Percentiles rank a stretch among this genome's conserved stretches.
phyloP scores from a whole-genome alignment of 2,797 vertebrate species.

The Lophius americanus region DNA sequence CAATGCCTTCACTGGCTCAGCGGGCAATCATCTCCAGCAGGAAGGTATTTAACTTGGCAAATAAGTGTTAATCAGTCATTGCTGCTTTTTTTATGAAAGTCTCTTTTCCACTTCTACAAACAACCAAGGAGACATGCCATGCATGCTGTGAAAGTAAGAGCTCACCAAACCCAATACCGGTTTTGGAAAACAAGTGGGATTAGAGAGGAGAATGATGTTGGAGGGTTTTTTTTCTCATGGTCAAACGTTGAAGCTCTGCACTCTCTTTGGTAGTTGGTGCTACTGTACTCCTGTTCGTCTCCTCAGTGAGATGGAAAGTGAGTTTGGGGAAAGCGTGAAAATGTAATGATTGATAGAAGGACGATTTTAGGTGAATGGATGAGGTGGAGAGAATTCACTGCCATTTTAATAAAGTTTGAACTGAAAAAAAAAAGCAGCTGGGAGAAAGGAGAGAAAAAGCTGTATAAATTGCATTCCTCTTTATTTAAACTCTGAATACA shows the following conservation, averaged over 20 bases:
- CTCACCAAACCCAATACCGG: slow-evolving; percentile 12
- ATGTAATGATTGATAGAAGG: slow-evolving; percentile 42
- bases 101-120: slow-evolving; percentile 11
- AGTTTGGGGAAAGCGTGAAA: not conserved
- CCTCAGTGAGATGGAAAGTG: slow-evolving; percentile 18
- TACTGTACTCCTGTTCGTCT: not conserved
- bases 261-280: slow-evolving; percentile 3
- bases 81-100: slow-evolving; percentile 5
- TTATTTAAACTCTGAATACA: not conserved
- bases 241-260: not conserved
- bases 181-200: slow-evolving; percentile 30
- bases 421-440: not conserved
- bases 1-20: slow-evolving; percentile 9
- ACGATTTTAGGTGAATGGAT: slow-evolving; percentile 17
- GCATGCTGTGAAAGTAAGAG: slow-evolving; percentile 39
- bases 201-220: slow-evolving; percentile 13
- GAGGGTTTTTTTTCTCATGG: slow-evolving; percentile 24
- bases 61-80: slow-evolving; percentile 18
- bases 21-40: slow-evolving; percentile 6
- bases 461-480: not conserved
- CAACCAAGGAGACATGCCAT: not conserved
- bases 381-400: slow-evolving; percentile 4
- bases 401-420: not conserved
- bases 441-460: not conserved
- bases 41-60: slow-evolving; percentile 26